These are phyloP conservation scores for Scrobipalpa costella DNA, from an alignment of 2,888 invertebrate genomes.

Conservation along the genomic window DNA sequence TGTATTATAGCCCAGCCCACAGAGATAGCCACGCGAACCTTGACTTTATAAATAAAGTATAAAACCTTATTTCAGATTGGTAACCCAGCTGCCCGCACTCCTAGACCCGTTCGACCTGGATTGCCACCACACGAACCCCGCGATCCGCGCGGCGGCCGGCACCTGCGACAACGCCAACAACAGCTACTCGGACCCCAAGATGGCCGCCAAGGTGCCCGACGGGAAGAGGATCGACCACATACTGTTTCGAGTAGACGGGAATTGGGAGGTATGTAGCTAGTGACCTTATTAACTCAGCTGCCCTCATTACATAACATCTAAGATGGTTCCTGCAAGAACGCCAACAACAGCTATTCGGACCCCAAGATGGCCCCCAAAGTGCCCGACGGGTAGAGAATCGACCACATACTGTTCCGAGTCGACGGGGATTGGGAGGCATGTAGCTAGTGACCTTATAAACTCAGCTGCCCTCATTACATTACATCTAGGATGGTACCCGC, in stretches of 20 bases:
- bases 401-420: constrained; percentile 90
- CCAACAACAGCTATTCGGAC: constrained; percentile 91
- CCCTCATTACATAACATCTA: constrained; percentile 63
- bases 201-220: constrained; percentile 78
- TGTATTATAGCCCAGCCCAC: no score
- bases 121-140: constrained; percentile 43
- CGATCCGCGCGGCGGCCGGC: constrained; percentile 60
- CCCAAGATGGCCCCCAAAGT: constrained; percentile 69
- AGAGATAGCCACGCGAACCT: no score
- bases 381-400: constrained; percentile 93
- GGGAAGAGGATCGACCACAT: constrained; percentile 98
- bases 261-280: constrained; percentile 51
- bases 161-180: constrained; percentile 88
- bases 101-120: constrained; percentile 59
- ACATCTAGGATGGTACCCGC: constrained; percentile 84
- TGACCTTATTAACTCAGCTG: constrained; percentile 72
- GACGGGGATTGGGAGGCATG: constrained; percentile 56
- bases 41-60: no score
- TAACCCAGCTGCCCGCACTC: constrained; percentile 72
- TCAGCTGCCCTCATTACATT: constrained; percentile 70
- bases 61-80: constrained; percentile 58
- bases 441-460: constrained; percentile 47
- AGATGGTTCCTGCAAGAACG: constrained; percentile 84
- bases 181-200: constrained; percentile 85
- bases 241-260: constrained; percentile 78